Base-by-base conservation (phyloP, 2,797 vertebrate genomes). In the Argyrosomus regius region DNA sequence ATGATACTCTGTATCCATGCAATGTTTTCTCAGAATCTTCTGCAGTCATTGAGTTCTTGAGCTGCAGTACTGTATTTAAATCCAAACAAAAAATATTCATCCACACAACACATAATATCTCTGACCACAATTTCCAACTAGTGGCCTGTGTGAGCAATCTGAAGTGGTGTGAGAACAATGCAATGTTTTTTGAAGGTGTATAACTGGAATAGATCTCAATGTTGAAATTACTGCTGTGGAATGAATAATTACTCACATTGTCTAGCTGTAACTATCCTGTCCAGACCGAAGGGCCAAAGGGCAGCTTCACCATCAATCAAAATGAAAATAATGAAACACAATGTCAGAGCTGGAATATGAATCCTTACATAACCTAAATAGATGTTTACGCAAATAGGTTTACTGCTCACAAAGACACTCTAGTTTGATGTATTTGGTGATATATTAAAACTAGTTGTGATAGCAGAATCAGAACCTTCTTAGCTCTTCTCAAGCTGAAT, bases 401-500 rank as follows among this genome's bases (percentile, higher is more conserved):
- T 49, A 28, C 2, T 1, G 7, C 48, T 54, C 14, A 13, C 26
- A 52, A 39, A 61, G 2, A 48, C 8, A 13, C 17, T 5, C 1
- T 35, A 22, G 22, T 57, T 13, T 54, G 12, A 64, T 43, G 20
- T 4, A 35, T 50, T 64, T 39, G 4, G 14, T 56, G 20, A 45
- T 35, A 12, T 41, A 43, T 41, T 35, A 22, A 52, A 28, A 71
- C 16, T 52, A 12, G 11, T 43, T 71, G 5, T 77, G n/a, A 56
- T 66, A 54, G 43, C 13, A 57, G 20, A 73, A 46, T 18, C 8
- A 68, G 31, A 54, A 56, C 9, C 66, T 53, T 45, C 68, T 65
- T 71, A 49, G 41, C 20, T 58, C 58, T 5, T 45, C 18, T 66
- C n/a, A 61, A 53, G 45, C 75, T 69, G 48, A 86, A 78, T 80